Conservation (phyloP, 2,888 invertebrate genomes). For the Drosophila ezoana region DNA sequence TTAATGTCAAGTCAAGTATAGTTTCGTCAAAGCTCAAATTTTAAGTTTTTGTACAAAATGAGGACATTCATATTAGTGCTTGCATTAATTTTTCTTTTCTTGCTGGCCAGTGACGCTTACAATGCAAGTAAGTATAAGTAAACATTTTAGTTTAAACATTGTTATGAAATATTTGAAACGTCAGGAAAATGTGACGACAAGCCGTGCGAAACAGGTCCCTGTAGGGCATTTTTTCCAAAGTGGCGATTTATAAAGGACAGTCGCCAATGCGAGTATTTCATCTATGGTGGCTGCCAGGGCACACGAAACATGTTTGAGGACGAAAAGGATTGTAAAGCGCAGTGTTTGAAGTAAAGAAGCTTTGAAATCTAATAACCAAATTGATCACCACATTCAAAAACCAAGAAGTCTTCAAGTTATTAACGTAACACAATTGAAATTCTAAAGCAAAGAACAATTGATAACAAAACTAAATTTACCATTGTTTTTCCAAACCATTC, state of each 20-base stretch:
- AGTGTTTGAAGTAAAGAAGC: constrained; percentile 24
- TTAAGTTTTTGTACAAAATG: constrained; percentile 8
- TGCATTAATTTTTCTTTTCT: neutral
- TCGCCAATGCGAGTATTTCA: constrained; percentile 40
- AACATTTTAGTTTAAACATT: neutral
- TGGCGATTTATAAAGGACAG: constrained; percentile 55
- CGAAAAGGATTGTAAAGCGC: constrained; percentile 38
- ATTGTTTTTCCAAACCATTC: no score
- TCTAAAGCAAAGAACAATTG: no score
- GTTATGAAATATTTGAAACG: neutral
- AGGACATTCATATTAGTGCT: neutral
- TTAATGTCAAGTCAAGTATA: neutral
- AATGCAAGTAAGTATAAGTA: constrained; percentile 19
- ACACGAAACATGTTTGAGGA: constrained; percentile 51
- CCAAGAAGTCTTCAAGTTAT: no score
- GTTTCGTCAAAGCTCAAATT: neutral
- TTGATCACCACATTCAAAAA: no score
- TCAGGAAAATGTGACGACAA: constrained; percentile 54
- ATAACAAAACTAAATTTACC: no score
- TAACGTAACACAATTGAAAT: no score
- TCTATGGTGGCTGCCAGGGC: constrained; percentile 55
- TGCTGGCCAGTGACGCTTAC: constrained; percentile 1
- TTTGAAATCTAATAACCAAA: no score
- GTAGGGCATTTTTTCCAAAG: constrained; percentile 40
- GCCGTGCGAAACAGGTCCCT: constrained; percentile 49